Evolutionary conservation across 92 coral and sea anemone species (phyloP), one percentile per base, ranked within the genome.

Genomic region (Zoanthus gigantus): DNA sequence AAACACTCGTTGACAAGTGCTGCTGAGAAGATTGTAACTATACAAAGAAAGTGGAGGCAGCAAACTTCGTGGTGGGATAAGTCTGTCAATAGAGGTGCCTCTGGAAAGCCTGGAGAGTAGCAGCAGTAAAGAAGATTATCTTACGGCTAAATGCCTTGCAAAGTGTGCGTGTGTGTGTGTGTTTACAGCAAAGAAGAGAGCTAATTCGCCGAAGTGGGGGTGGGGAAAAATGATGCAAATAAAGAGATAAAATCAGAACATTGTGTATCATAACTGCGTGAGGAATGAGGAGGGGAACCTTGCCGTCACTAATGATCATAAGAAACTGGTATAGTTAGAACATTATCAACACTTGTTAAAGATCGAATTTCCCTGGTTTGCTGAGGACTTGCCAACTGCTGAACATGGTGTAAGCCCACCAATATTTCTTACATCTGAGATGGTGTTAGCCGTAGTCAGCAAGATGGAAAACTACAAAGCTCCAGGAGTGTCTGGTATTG

Each of bases 321-420:
- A 67, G 34, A 67, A 67, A 67, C 9, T 29, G 17, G 74, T 44
- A 0, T 69, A 45, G 45, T 0, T 30, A 10, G 74, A 69, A 7
- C 45, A 69, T 69, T 69, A 9, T 69, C 17, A 30, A 69, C 74
- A 17, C 74, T 7, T 69, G 16, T 4, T 69, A 31, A 69, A 29
- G 5, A n/a, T 8, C 46, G 17, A 69, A 29, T 69, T 28, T 69
- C 45, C 74, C 74, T 31, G 46, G 46, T 69, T n/a, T 69, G 18
- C 45, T 34, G 74, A 69, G 18, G 16, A 31, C 45, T 30, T 69
- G 23, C 90, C 90, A 17, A 77, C 52, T 16, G 56, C 52, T 23
- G 91, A 87, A 18, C 90, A 79, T 11, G 79, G 18, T 16, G 56
- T 10, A 2, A 89, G 91, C 58, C 89, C 84, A 17, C 76, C 89